Percentiles rank a stretch among this genome's conserved stretches.
phyloP scores from a whole-genome alignment of 2,797 vertebrate species.

The Gallinago nigripennis region DNA sequence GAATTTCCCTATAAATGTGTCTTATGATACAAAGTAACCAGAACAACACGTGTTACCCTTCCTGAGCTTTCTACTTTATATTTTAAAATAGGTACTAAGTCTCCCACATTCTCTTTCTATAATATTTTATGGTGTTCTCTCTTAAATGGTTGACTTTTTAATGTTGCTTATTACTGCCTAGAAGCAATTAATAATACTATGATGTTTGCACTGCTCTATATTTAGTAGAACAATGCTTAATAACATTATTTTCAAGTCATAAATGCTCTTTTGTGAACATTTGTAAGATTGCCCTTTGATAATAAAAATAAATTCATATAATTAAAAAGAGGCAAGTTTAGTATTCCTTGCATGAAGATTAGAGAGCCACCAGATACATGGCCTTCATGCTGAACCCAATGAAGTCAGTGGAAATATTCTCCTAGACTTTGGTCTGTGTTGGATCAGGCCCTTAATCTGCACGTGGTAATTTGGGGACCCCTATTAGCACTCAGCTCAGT shows the following conservation, averaged over 20 bases:
- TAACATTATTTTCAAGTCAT: not conserved
- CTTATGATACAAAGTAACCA: not conserved
- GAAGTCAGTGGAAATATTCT: not conserved
- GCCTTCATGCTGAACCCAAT: not conserved
- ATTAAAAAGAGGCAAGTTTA: not conserved
- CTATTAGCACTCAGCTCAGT: not conserved
- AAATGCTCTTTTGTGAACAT: not conserved
- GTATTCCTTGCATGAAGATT: not conserved
- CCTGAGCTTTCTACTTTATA: not conserved
- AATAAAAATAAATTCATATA: not conserved
- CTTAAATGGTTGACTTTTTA: not conserved
- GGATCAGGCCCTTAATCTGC: not conserved
- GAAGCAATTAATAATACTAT: not conserved
- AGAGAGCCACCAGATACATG: not conserved
- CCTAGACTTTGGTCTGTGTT: fast-evolving
- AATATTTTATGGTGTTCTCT: not conserved
- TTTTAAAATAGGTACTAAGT: not conserved
- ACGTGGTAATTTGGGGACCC: not conserved
- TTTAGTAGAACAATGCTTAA: not conserved
- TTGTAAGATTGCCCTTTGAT: not conserved
- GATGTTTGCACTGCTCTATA: not conserved
- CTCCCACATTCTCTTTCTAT: not conserved
- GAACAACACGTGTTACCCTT: not conserved
- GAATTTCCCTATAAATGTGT: not conserved
- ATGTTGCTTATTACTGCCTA: not conserved